Evolutionary conservation across 2,888 invertebrate genomes (phyloP).

Genomic region (Thymelicus lineola): DNA sequence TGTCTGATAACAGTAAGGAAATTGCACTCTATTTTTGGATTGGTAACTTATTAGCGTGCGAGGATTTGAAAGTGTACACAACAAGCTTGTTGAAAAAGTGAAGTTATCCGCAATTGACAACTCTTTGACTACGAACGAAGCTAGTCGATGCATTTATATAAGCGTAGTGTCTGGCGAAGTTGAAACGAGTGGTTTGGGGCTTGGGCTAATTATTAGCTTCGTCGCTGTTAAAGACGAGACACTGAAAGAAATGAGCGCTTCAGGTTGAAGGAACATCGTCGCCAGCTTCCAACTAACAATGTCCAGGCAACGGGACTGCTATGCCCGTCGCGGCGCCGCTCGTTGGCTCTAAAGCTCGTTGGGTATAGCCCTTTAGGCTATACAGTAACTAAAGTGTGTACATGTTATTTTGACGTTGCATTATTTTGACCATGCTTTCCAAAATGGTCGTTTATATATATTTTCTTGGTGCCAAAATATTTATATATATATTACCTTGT

Average conservation of each 20-base stretch:
- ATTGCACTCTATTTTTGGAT: conserved; percentile 4
- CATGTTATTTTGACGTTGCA: not conserved
- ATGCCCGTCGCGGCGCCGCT: too few relatives aligned
- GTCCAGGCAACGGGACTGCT: too few relatives aligned
- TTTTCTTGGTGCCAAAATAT: conserved; percentile 18
- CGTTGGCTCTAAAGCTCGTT: too few relatives aligned
- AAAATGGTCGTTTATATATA: conserved; percentile 7
- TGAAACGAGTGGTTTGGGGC: not conserved
- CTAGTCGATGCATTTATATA: conserved; percentile 62
- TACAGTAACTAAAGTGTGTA: not conserved
- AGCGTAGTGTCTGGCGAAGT: conserved; percentile 2
- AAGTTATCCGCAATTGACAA: not conserved
- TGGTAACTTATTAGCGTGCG: not conserved
- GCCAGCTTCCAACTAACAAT: too few relatives aligned
- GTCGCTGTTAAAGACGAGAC: not conserved
- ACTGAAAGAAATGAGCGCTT: too few relatives aligned
- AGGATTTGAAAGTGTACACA: not conserved
- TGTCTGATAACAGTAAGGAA: not conserved
- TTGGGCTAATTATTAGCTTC: not conserved
- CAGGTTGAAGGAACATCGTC: too few relatives aligned
- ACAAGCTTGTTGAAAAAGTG: not conserved
- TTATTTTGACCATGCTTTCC: conserved; percentile 13
- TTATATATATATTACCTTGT: conserved; percentile 5
- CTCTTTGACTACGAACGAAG: conserved; percentile 18
- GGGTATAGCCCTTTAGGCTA: too few relatives aligned